phyloP scores from a whole-genome alignment of 1,140 invertebrate genomes.

The Nephila pilipes region DNA sequence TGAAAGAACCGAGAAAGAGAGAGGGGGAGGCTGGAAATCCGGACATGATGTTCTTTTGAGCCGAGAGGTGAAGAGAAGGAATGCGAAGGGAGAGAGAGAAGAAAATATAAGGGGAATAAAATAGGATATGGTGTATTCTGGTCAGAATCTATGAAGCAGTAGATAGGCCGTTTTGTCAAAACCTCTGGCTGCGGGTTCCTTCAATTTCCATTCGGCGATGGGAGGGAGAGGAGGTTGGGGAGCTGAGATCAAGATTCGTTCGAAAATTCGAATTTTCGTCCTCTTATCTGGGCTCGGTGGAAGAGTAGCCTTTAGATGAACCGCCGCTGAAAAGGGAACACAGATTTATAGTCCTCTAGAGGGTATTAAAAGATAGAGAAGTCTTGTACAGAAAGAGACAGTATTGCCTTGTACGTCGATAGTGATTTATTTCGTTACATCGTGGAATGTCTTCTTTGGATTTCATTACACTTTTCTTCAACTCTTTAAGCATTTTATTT shows the following conservation, averaged over 20 bases:
- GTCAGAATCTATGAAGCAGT: constrained; percentile 71
- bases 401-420: background rate
- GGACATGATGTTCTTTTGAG: constrained; percentile 75
- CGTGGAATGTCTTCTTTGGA: background rate
- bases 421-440: background rate
- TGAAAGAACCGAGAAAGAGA: constrained; percentile 23
- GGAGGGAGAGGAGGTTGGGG: background rate
- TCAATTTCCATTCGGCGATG: constrained; percentile 43
- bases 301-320: constrained; percentile 22
- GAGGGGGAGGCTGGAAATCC: constrained; percentile 28
- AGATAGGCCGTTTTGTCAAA: constrained; percentile 76
- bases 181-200: constrained; percentile 42
- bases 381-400: background rate
- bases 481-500: too few species aligned
- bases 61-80: background rate
- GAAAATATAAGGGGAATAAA: constrained; percentile 57
- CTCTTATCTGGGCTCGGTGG: constrained; percentile 19
- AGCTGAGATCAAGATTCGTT: constrained; percentile 22
- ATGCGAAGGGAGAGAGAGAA: background rate
- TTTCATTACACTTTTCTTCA: background rate
- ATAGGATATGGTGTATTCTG: constrained; percentile 70
- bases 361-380: constrained; percentile 30
- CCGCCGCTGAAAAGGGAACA: constrained; percentile 19
- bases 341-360: constrained; percentile 22
- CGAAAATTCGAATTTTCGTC: constrained; percentile 35